Evolutionary conservation across 2,888 invertebrate genomes (phyloP).

Genomic region (Catocala fraxini): DNA sequence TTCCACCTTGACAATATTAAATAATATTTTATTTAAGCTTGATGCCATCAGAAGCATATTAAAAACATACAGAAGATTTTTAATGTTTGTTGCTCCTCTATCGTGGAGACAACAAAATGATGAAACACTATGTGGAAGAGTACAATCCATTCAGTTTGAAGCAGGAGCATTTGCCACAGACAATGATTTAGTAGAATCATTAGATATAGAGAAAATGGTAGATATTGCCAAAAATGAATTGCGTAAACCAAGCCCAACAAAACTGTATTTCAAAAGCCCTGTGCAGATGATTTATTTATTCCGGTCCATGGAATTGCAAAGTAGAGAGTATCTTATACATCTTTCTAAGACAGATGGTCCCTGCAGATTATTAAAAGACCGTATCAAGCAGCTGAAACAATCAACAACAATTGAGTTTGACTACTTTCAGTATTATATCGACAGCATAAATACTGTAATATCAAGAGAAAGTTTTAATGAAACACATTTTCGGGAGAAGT

Average conservation of each 20-base stretch:
- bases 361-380: conserved; percentile 66
- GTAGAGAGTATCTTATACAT: conserved; percentile 80
- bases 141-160: conserved; percentile 78
- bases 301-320: conserved; percentile 81
- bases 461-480: conserved; percentile 75
- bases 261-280: conserved; percentile 71
- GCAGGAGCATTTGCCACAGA: conserved; percentile 74
- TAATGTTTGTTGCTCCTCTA: conserved; percentile 78
- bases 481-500: conserved; percentile 74
- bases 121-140: conserved; percentile 67
- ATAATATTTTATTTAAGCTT: conserved; percentile 78
- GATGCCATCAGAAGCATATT: conserved; percentile 76
- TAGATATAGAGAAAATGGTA: conserved; percentile 79
- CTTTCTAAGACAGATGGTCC: conserved; percentile 76
- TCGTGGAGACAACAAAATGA: conserved; percentile 78
- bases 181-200: conserved; percentile 75
- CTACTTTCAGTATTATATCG: conserved; percentile 81
- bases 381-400: conserved; percentile 71
- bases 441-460: conserved; percentile 71
- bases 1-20: conserved; percentile 70
- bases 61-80: conserved; percentile 77
- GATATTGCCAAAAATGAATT: conserved; percentile 75
- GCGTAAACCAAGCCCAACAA: conserved; percentile 64
- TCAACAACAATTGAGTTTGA: conserved; percentile 75
- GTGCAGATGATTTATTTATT: conserved; percentile 79